Percentiles rank a stretch among this genome's conserved stretches.
phyloP scores from a whole-genome alignment of 2,888 invertebrate species.

The Kryphioiulus occultus region DNA sequence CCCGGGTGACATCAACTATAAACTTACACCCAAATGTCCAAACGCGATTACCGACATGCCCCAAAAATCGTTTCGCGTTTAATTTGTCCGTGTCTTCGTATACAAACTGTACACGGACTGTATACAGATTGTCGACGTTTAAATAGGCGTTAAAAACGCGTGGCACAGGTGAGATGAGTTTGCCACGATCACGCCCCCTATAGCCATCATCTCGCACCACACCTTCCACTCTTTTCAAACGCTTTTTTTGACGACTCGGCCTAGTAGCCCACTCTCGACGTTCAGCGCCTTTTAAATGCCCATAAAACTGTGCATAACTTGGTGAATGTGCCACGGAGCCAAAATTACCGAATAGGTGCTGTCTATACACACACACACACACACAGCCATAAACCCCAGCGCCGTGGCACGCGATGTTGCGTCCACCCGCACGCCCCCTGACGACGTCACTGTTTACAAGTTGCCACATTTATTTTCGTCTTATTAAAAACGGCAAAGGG shows the following conservation, averaged over 20 bases:
- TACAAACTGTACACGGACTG: too few relatives aligned
- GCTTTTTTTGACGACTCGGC: constrained; percentile 38
- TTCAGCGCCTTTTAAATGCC: constrained; percentile 51
- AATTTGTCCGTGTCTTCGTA: too few relatives aligned
- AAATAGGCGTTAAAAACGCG: neutral
- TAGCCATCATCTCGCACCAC: neutral
- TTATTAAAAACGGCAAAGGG: neutral
- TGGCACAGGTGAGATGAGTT: neutral
- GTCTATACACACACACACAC: neutral
- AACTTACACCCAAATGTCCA: neutral
- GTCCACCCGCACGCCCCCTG: constrained; percentile 8
- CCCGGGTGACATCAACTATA: neutral
- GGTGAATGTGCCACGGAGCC: constrained; percentile 49
- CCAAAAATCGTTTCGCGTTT: too few relatives aligned
- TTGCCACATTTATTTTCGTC: constrained; percentile 13
- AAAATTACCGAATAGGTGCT: constrained; percentile 50
- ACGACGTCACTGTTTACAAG: neutral
- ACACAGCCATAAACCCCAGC: constrained; percentile 20
- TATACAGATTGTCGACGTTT: neutral
- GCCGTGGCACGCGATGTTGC: constrained; percentile 21
- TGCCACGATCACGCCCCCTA: neutral
- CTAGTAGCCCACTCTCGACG: constrained; percentile 46
- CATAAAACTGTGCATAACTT: constrained; percentile 52
- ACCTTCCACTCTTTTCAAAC: neutral
- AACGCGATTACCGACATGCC: neutral